Evolutionary conservation across 2,888 invertebrate species (phyloP).

Genomic region (Adelognathus sp.): DNA sequence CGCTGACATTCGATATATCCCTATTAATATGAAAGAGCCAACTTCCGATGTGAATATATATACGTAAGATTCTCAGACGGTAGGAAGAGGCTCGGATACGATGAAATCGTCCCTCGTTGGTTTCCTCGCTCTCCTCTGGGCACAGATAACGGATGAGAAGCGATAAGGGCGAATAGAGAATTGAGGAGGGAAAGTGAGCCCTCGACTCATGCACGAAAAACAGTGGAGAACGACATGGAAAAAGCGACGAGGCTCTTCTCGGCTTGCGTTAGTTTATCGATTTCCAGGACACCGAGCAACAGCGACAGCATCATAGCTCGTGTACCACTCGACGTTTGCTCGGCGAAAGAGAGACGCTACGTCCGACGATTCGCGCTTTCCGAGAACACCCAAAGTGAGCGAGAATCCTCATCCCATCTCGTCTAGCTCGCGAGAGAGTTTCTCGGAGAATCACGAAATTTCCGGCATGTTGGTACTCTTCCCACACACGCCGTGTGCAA

Average conservation of each 20-base stretch:
- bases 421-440: background rate
- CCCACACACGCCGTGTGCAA: background rate
- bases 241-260: slow-evolving; percentile 6
- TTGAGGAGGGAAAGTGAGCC: background rate
- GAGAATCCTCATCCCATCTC: background rate
- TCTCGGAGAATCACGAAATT: slow-evolving; percentile 27
- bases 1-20: background rate
- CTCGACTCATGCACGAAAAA: background rate
- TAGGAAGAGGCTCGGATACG: background rate
- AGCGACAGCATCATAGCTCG: background rate
- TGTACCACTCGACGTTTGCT: background rate
- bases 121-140: background rate
- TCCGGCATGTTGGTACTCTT: background rate
- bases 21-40: background rate
- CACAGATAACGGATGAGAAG: background rate
- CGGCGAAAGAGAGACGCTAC: slow-evolving; percentile 34
- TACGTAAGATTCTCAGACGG: background rate
- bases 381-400: background rate
- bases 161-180: background rate
- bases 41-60: background rate
- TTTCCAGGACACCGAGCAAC: slow-evolving; percentile 32
- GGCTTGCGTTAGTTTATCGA: slow-evolving; percentile 45
- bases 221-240: background rate
- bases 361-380: slow-evolving; percentile 29
- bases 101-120: background rate